Base-by-base conservation (phyloP, 2,797 vertebrate genomes). In the Acipenser oxyrinchus region DNA sequence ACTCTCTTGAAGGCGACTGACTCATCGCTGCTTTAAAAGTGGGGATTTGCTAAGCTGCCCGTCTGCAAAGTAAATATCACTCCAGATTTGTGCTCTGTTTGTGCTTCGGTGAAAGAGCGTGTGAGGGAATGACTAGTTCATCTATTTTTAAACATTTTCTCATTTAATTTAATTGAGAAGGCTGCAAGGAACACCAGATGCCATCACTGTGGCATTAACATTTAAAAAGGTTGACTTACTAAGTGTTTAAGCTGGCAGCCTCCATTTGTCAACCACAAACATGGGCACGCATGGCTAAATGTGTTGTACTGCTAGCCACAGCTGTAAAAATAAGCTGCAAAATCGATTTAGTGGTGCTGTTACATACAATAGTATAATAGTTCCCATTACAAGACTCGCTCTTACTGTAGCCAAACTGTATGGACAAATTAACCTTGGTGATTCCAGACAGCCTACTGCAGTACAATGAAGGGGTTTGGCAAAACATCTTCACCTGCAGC, bases 111-210 rank as follows among this genome's bases (percentile, higher is more conserved):
- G 60, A 62, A 37, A 62, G 18, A 62, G 18, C 23, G 8, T 63
- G 64, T 66, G 69, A 67, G 64, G 63, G 62, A 64, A 73, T 77
- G 73, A 70, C 75, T 66, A n/a, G 23, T 73, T 77, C 79, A 79
- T 81, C 74, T 71, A 81, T 81, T 76, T 77, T 79, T 79, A 68
- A 79, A 63, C 10, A 1, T 70, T 75, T 73, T 75, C 71, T 74
- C 64, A 67, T 77, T 77, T 51, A 63, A 61, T 73, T 73, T 76
- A 68, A 74, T 70, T 76, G 73, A 70, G 71, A 72, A 58, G 61
- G 58, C 70, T 51, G 64, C 37, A 71, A 12, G 55, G 62, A 68
- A 71, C 18, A 64, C 52, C 55, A 67, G 62, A 64, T 48, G 59
- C 62, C 70, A 66, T 68, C 74, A 71, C 66, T 69, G 62, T 37